A percentile compares a stretch with the other conserved stretches of the same genome.
Evolutionary conservation across 2,888 invertebrate genomes (phyloP).

Genomic region (Cecidostiba fungosa): DNA sequence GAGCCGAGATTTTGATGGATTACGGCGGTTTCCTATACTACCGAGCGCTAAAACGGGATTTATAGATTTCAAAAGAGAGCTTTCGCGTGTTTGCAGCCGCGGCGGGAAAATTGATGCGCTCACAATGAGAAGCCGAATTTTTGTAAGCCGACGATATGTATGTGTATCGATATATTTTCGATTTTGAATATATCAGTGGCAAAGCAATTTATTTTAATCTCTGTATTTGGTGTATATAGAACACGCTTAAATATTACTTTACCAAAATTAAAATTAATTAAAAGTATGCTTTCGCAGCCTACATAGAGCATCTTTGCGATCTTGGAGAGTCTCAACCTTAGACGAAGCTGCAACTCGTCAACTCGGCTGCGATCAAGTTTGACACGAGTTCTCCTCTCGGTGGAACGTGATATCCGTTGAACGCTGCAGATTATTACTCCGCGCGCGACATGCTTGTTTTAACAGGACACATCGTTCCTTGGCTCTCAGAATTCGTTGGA

Average conservation of each 20-base stretch:
- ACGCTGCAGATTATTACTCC: conserved; percentile 13
- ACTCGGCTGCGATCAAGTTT: background rate
- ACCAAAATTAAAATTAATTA: no score
- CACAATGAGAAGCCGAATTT: background rate
- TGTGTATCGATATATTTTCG: background rate
- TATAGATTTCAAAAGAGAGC: conserved; percentile 6
- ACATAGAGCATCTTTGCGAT: no score
- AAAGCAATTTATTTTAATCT: no score
- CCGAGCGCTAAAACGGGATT: background rate
- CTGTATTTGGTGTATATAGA: no score
- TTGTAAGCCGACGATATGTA: background rate
- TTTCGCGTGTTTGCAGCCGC: background rate
- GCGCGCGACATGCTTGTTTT: background rate
- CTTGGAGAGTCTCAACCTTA: no score
- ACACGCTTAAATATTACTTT: no score
- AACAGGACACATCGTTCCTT: background rate
- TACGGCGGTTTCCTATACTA: background rate
- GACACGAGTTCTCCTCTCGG: background rate
- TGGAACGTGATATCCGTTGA: conserved; percentile 6
- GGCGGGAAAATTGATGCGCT: background rate
- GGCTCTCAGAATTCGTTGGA: background rate
- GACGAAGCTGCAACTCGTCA: background rate
- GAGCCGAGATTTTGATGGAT: conserved; percentile 24
- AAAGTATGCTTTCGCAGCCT: no score
- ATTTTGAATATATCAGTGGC: no score